Conservation (phyloP, 2,888 invertebrate genomes). For the Melieria picta region DNA sequence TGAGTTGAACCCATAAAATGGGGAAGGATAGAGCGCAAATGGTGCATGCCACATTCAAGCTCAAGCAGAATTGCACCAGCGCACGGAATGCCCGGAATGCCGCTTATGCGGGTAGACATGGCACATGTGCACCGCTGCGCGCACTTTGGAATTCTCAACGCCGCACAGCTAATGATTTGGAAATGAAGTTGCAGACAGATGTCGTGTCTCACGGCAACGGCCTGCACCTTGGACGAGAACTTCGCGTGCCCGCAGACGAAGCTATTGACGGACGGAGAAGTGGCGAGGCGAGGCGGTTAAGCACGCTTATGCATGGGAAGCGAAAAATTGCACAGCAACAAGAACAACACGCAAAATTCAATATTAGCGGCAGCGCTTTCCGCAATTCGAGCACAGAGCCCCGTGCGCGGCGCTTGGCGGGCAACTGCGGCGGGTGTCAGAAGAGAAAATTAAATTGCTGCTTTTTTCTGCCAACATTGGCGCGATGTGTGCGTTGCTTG, state of each 20-base stretch:
- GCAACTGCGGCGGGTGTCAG: neutral
- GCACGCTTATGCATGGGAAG: neutral
- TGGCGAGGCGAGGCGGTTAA: no score
- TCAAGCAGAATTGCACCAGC: neutral
- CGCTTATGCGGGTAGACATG: neutral
- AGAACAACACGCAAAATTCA: neutral
- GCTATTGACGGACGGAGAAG: neutral
- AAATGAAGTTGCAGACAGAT: constrained; percentile 1
- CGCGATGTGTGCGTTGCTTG: constrained; percentile 34
- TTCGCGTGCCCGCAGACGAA: neutral
- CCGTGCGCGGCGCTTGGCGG: neutral
- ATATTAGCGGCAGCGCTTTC: neutral
- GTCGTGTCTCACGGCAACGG: neutral
- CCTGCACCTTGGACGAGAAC: neutral
- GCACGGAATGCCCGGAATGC: neutral
- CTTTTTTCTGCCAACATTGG: constrained; percentile 43
- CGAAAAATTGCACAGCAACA: neutral
- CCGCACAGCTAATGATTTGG: neutral
- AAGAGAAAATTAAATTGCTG: constrained; percentile 52
- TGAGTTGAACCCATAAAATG: no score
- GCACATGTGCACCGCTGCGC: neutral
- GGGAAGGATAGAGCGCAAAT: neutral
- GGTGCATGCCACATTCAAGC: constrained; percentile 2
- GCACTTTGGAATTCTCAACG: no score
- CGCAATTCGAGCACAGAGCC: neutral